These are phyloP conservation scores for Myiotriccus ornatus DNA, from an alignment of 2,797 vertebrate genomes.

Conservation along the genomic window DNA sequence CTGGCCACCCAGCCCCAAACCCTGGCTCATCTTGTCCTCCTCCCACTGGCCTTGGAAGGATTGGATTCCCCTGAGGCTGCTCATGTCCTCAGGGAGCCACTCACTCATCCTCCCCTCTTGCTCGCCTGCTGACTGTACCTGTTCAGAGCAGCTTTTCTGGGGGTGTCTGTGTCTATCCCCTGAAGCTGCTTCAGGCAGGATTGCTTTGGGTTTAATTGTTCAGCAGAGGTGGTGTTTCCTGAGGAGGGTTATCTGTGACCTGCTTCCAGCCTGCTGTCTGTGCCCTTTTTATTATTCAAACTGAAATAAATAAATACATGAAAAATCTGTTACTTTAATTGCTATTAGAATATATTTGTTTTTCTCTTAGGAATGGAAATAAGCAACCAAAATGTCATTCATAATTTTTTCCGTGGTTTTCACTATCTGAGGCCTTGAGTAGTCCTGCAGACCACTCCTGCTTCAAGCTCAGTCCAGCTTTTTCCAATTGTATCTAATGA, in stretches of 20 bases:
- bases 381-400: not conserved
- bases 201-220: not conserved
- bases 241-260: not conserved
- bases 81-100: not conserved
- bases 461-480: not conserved
- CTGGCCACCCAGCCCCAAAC: not conserved
- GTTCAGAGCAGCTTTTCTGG: not conserved
- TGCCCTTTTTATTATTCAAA: not conserved
- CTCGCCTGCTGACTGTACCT: not conserved
- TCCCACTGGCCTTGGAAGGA: not conserved
- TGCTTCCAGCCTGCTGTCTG: not conserved
- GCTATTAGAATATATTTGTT: not conserved
- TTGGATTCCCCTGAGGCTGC: not conserved
- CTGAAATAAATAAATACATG: not conserved
- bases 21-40: not conserved
- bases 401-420: not conserved
- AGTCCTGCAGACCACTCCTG: not conserved
- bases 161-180: not conserved
- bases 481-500: not conserved
- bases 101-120: fast-evolving
- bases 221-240: not conserved
- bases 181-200: not conserved
- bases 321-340: not conserved
- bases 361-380: not conserved
- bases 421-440: not conserved